Percentiles rank a stretch among this genome's conserved stretches.
Evolutionary conservation across 2,888 invertebrate species (phyloP).

Genomic region (Agrilus biguttatus): DNA sequence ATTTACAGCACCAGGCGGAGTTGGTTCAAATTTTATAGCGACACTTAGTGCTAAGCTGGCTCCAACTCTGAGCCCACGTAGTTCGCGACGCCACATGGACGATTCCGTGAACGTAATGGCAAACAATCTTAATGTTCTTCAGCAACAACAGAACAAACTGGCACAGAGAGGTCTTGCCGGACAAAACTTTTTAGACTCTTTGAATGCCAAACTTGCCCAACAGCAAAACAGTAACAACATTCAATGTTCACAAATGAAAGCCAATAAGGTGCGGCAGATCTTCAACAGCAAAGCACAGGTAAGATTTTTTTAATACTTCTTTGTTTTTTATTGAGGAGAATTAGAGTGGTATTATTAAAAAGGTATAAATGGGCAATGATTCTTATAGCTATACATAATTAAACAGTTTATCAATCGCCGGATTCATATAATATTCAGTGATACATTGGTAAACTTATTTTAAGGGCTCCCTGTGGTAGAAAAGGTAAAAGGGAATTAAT

Average conservation of each 20-base stretch:
- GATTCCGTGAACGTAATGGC: constrained; percentile 19
- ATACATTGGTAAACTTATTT: background rate
- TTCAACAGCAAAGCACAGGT: constrained; percentile 61
- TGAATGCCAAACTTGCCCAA: constrained; percentile 64
- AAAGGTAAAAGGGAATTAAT: too few relatives aligned
- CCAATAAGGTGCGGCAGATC: constrained; percentile 53
- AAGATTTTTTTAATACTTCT: constrained; percentile 17
- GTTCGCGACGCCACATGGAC: constrained; percentile 36
- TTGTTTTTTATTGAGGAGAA: too few relatives aligned
- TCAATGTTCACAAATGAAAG: constrained; percentile 38
- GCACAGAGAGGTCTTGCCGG: constrained; percentile 33
- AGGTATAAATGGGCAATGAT: too few relatives aligned
- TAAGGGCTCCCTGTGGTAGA: too few relatives aligned
- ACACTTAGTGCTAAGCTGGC: constrained; percentile 55
- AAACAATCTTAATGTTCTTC: constrained; percentile 6
- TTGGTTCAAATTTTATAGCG: constrained; percentile 53
- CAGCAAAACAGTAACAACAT: constrained; percentile 35
- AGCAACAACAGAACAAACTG: constrained; percentile 28
- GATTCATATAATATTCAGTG: background rate
- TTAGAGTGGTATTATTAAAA: too few relatives aligned
- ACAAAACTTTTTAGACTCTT: constrained; percentile 59
- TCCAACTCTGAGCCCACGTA: constrained; percentile 44
- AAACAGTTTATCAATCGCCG: too few relatives aligned
- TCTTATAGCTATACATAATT: too few relatives aligned
- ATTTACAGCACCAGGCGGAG: constrained; percentile 34